Base-by-base conservation (phyloP, 2,797 vertebrate genomes). In the Micromesistius poutassou region DNA sequence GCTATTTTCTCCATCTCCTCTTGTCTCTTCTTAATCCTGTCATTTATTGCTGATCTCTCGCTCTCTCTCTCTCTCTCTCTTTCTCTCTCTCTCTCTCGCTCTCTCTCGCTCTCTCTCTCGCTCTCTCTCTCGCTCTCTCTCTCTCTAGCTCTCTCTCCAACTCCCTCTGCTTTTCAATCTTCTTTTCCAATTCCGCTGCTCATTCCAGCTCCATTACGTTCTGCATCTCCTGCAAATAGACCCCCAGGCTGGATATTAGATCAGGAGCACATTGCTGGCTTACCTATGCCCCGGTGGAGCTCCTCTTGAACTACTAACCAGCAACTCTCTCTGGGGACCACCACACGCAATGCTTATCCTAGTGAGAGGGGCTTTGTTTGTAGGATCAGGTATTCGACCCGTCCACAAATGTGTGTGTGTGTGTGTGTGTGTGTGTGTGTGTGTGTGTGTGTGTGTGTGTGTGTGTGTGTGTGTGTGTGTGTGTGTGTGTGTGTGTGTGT, bases 171-270 rank as follows among this genome's bases (percentile, higher is more conserved):
- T 82, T 79, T 86, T 77, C 77, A 78, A 68, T 68, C 62, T 68
- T 28, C 62, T 68, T 68, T 28, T 68, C 62, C 62, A 68, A 28
- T 28, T 68, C 62, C 28, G 62, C 78, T 83, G 78, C 83, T 79
- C 79, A 87, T 87, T 85, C 84, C 78, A 86, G 81, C 84, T 84
- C 73, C 80, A 78, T 82, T 79, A 74, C 82, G 86, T 86, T 80
- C 82, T 83, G 81, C 81, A 66, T 88, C 78, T 85, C 76, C 81
- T 83, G 79, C 80, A 80, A 79, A 83, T 38, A 87, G 76, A 68
- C 62, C 72, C 85, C 87, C 89, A 88, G 85, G 72, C 86, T 85
- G 74, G 76, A 80, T 62, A 74, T 81, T 81, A 87, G 84, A 86
- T 80, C 87, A 84, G 86, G 75, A 82, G 62, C 78, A 83, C 78